phyloP scores from a whole-genome alignment of 2,888 invertebrate genomes.

The Dexiosoma caninum region DNA sequence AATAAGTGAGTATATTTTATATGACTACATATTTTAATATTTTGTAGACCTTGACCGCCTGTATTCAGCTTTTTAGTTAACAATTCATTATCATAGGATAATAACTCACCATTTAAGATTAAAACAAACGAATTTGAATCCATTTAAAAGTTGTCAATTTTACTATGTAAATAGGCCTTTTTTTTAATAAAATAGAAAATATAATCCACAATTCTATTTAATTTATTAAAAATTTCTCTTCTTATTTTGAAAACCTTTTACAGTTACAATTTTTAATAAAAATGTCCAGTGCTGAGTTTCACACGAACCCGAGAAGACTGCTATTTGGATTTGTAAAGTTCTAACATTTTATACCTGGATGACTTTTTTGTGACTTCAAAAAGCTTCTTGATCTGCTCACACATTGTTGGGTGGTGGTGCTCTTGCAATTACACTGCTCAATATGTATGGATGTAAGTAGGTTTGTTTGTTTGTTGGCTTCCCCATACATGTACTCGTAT shows the following conservation, averaged over 20 bases:
- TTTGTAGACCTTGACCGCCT: conserved; percentile 43
- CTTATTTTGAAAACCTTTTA: neutral
- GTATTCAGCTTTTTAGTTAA: conserved; percentile 36
- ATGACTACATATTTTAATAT: neutral
- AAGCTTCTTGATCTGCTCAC: conserved; percentile 57
- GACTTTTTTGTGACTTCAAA: conserved; percentile 39
- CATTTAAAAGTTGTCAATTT: conserved; percentile 16
- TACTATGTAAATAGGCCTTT: no score
- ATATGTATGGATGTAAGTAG: neutral
- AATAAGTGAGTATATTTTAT: neutral
- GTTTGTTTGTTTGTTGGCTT: neutral
- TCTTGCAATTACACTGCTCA: conserved; percentile 3
- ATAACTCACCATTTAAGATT: conserved; percentile 55
- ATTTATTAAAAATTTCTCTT: neutral
- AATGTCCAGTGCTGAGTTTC: conserved; percentile 11
- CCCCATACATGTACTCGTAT: neutral
- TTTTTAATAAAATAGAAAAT: neutral
- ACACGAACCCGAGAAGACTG: conserved; percentile 51
- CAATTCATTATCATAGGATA: neutral
- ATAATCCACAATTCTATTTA: neutral
- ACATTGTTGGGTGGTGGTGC: conserved; percentile 13
- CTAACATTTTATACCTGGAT: conserved; percentile 62
- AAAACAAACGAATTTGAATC: conserved; percentile 38
- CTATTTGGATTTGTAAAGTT: conserved; percentile 44
- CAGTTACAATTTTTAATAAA: neutral